A percentile compares a stretch with the other conserved stretches of the same genome.
Evolutionary conservation across 2,888 invertebrate genomes (phyloP).

Genomic region (Pimpla rufipes): DNA sequence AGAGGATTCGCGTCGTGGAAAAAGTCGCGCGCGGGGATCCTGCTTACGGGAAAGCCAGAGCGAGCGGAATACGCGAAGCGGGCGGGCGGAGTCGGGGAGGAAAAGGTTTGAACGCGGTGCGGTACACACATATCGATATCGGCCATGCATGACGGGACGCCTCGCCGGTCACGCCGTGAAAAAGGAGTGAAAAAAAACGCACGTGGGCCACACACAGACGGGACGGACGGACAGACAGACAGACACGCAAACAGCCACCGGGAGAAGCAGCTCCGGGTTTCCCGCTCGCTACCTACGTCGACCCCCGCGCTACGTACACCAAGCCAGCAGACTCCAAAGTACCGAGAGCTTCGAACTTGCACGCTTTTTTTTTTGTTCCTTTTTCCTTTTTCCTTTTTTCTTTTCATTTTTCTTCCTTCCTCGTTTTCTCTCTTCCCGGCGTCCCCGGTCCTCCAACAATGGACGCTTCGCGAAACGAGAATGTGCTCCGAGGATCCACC

Average conservation of each 20-base stretch:
- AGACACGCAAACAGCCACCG: too few relatives aligned
- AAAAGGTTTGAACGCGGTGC: constrained; percentile 75
- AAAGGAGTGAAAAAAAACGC: constrained; percentile 80
- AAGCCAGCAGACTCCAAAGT: constrained; percentile 45
- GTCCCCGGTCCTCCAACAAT: constrained; percentile 64
- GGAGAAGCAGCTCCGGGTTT: constrained; percentile 52
- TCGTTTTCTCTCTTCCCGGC: constrained; percentile 53
- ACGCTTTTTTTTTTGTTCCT: constrained; percentile 40
- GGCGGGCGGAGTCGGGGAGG: constrained; percentile 36
- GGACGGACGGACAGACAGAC: constrained; percentile 11
- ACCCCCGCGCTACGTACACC: constrained; percentile 33
- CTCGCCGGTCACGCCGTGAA: constrained; percentile 84
- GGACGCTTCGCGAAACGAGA: constrained; percentile 42
- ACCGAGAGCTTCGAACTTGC: constrained; percentile 56
- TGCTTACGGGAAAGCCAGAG: constrained; percentile 18
- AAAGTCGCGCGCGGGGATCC: background rate
- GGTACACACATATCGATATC: constrained; percentile 83
- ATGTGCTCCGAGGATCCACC: constrained; percentile 33
- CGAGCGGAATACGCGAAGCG: background rate
- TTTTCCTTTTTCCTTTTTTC: constrained; percentile 47
- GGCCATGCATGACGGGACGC: constrained; percentile 84
- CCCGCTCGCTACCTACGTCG: constrained; percentile 49
- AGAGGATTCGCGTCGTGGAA: background rate
- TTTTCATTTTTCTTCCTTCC: constrained; percentile 44
- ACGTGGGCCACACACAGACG: constrained; percentile 28